Base-by-base conservation (phyloP, 2,888 invertebrate species). In the Ophion obscuratus region DNA sequence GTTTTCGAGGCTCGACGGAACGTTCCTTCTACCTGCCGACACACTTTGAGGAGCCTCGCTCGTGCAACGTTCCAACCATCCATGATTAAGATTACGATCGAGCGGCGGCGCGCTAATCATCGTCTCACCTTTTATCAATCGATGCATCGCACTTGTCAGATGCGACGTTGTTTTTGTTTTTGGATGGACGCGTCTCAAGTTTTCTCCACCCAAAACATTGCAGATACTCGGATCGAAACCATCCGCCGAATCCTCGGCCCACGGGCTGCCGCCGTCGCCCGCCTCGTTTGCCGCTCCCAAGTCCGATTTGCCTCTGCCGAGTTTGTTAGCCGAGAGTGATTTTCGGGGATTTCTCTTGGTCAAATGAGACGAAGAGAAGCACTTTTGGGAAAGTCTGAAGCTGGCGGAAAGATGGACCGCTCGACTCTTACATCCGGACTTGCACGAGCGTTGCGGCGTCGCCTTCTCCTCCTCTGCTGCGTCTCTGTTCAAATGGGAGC, bases 301-400 rank as follows among this genome's bases (percentile, higher is more conserved):
- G n/a, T 94, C 94, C 0, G 91, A 88, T 73, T 91, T 92, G 68
- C 70, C 89, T 70, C 68, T 90, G 78, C 89, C 89, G 71, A 94
- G 89, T 31, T 91, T 93, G 20, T 77, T 85, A 24, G 85, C 66
- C 0, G 95, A 95, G 6, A 96, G 89, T 0, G 96, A 95, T 93
- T 97, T 98, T 89, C 97, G 95, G 0, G 97, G 97, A 94, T 97
- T 97, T 89, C 97, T 95, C 90, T 97, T 96, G 6, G 96, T 95
- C 93, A 97, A 97, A 89, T 95, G 96, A 31, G 96, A 95, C 70
- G 96, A 95, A 81, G 96, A 95, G 94, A 97, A 97, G 84, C 97
- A 94, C 91, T 97, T 97, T 89, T 96, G 95, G 0, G 96, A 95
- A 17, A 96, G 92, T 89, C 95, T 95, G 90, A 95, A 95, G 71